Percentiles rank a stretch among this genome's conserved stretches.
These are phyloP conservation scores for Polymixis lichenea DNA, from an alignment of 2,888 invertebrate species.

Conservation along the genomic window DNA sequence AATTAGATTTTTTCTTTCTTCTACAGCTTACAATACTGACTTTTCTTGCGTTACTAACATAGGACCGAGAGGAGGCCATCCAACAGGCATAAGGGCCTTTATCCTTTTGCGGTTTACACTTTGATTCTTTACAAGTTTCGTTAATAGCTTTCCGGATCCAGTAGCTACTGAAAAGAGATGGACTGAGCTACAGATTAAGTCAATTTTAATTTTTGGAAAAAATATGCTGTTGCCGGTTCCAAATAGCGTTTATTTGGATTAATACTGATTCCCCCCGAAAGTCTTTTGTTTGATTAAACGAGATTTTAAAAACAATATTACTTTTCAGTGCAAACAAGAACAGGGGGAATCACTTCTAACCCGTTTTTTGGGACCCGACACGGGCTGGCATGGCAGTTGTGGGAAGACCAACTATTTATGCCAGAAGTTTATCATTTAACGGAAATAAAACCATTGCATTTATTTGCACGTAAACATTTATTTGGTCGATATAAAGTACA, in stretches of 20 bases:
- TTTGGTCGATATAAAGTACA: constrained; percentile 14
- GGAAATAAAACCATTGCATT: constrained; percentile 39
- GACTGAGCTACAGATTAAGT: background rate
- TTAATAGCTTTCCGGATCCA: background rate
- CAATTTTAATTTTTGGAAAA: background rate
- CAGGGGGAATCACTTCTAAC: no score
- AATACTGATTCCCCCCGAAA: no score
- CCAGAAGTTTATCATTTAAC: background rate
- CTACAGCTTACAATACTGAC: background rate
- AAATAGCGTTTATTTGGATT: no score
- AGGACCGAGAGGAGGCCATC: constrained; percentile 52
- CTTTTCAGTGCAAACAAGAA: no score
- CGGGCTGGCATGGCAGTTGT: background rate
- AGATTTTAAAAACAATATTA: no score
- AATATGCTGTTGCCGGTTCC: background rate
- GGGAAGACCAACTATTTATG: background rate
- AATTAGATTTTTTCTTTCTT: background rate
- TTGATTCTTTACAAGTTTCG: background rate
- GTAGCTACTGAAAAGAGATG: constrained; percentile 31
- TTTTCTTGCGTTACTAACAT: background rate
- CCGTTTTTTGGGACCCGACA: no score
- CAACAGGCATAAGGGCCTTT: constrained; percentile 30
- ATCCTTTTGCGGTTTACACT: background rate
- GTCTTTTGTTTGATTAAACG: no score
- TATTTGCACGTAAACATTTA: constrained; percentile 25